A percentile compares a stretch with the other conserved stretches of the same genome.
Conservation (phyloP, 2,888 invertebrate genomes). For the Xestia rhomboidea region DNA sequence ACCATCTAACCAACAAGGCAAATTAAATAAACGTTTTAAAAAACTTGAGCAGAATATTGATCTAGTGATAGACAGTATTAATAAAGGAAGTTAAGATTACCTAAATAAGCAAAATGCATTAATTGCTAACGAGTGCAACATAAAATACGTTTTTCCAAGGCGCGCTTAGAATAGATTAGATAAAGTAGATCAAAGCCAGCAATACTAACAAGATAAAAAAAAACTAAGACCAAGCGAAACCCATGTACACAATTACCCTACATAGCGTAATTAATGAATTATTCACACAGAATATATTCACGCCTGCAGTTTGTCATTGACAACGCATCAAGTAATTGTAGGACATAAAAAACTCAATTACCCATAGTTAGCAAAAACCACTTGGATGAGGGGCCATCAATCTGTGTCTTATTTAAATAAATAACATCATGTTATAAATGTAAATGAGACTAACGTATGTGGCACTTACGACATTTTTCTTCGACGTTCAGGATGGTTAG, state of each 20-base stretch:
- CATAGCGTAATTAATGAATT: conserved; percentile 57
- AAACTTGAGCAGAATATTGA: neutral
- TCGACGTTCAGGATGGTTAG: conserved; percentile 17
- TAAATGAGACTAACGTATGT: conserved; percentile 40
- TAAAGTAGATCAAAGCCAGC: conserved; percentile 58
- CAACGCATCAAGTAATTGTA: conserved; percentile 54
- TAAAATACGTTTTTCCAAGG: conserved; percentile 22
- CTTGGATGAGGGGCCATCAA: conserved; percentile 55
- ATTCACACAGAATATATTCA: conserved; percentile 53
- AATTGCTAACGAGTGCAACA: conserved; percentile 19
- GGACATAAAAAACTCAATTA: conserved; percentile 60
- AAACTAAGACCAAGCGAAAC: conserved; percentile 17
- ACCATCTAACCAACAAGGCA: neutral
- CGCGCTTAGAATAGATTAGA: conserved; percentile 12
- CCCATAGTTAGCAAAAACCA: conserved; percentile 60
- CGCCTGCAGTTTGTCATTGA: conserved; percentile 58
- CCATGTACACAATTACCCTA: conserved; percentile 58
- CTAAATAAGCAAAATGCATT: conserved; percentile 28
- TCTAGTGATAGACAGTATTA: conserved; percentile 3
- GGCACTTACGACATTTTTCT: conserved; percentile 46
- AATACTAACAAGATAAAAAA: conserved; percentile 22
- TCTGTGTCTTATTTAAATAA: conserved; percentile 62
- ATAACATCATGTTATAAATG: conserved; percentile 56
- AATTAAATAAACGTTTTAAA: neutral
- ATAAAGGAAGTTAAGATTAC: conserved; percentile 43